Evolutionary conservation across 2,888 invertebrate species (phyloP).

Genomic region (Dicyrtomina minuta): DNA sequence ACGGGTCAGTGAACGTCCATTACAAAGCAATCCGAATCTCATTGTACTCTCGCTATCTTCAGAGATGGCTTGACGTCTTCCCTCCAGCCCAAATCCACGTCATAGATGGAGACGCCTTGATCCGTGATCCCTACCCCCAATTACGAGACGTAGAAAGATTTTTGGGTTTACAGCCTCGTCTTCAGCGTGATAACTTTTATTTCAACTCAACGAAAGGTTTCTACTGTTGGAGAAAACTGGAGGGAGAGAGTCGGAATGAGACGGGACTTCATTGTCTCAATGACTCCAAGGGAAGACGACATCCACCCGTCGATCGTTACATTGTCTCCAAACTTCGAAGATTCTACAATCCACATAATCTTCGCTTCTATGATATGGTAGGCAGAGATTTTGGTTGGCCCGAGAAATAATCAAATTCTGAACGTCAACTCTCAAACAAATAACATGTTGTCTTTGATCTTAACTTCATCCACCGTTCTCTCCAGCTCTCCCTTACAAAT

Average conservation of each 20-base stretch:
- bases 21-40: slow-evolving; percentile 83
- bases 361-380: slow-evolving; percentile 87
- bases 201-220: slow-evolving; percentile 97
- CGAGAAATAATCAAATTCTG: slow-evolving; percentile 65
- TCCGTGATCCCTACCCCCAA: slow-evolving; percentile 51
- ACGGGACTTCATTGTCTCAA: slow-evolving; percentile 72
- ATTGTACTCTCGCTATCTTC: slow-evolving; percentile 86
- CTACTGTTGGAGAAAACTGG: slow-evolving; percentile 67
- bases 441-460: not conserved
- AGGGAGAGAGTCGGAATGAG: slow-evolving; percentile 55
- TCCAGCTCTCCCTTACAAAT: not conserved
- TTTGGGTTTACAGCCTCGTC: slow-evolving; percentile 70
- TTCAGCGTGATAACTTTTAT: slow-evolving; percentile 85
- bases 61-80: slow-evolving; percentile 90
- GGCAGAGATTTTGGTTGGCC: slow-evolving; percentile 93
- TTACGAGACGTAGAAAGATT: slow-evolving; percentile 79
- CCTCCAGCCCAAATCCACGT: slow-evolving; percentile 86
- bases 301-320: slow-evolving; percentile 78
- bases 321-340: slow-evolving; percentile 76
- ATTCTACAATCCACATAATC: slow-evolving; percentile 89
- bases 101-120: slow-evolving; percentile 68
- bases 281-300: slow-evolving; percentile 81
- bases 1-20: slow-evolving; percentile 79
- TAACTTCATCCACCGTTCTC: not conserved
- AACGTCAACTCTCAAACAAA: not conserved